Base-by-base conservation (phyloP, 2,113 vertebrate species). In the Onychostruthus taczanowskii region DNA sequence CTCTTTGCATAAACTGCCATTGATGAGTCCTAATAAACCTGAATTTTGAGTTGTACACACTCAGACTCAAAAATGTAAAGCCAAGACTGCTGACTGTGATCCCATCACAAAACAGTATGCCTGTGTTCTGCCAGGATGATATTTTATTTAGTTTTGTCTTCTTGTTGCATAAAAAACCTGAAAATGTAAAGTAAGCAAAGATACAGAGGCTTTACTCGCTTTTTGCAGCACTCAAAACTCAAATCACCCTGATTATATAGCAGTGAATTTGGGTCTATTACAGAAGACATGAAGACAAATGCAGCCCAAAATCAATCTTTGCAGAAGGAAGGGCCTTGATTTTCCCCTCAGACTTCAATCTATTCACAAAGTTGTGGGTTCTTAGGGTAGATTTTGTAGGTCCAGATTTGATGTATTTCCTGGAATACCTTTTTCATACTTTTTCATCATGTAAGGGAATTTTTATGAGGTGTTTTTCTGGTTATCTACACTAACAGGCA, bases 11-110 rank as follows among this genome's bases (percentile, higher is more conserved):
- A 91, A 92, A 89, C 68, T 87, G 86, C 76, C 61, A 92, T 4
- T 96, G 77, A 95, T 86, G 75, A 77, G 61, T 50, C 84, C 53
- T 97, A 96, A 93, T 95, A 96, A 96, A 93, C 73, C 72, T 55
- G 12, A 55, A 75, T 76, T 96, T 95, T 87, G 87, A 95, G 70
- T 27, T 66, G 59, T 20, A 79, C 23, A n/a, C 39, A 53, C 69
- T 78, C 21, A 91, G 33, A 90, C 43, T 69, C 50, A 87, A 55
- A 90, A 75, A 62, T 5, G 49, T 47, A 66, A 27, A 95, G 69
- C 37, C 55, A 70, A 88, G 81, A 73, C 37, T 88, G 76, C 88
- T 75, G 79, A 81, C 92, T 94, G 73, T 72, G 88, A 97, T 88
- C 49, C 62, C 83, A 86, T 91, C 92, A 94, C 41, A 49, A 61